Conservation (phyloP, 2,797 vertebrate species). For the Adrianichthys oophorus region DNA sequence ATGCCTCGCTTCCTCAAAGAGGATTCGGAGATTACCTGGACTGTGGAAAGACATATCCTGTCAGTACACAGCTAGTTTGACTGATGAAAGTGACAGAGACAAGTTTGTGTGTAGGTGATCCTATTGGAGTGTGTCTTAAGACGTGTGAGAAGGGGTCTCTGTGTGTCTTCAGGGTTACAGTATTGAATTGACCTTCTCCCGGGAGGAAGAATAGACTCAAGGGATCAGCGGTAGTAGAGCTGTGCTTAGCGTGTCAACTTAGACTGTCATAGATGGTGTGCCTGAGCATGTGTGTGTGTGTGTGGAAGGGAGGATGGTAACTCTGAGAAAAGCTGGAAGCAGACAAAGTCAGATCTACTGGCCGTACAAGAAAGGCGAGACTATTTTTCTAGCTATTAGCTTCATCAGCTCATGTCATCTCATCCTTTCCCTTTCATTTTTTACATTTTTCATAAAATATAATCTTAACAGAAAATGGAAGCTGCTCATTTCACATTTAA, state of each 20-base stretch:
- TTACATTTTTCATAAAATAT: slow-evolving; percentile 57
- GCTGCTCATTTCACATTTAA: slow-evolving; percentile 53
- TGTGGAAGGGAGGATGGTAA: slow-evolving; percentile 1
- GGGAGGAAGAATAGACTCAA: slow-evolving; percentile 73
- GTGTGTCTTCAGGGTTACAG: slow-evolving; percentile 63
- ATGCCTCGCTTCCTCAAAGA: slow-evolving; percentile 75
- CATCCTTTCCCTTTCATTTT: slow-evolving; percentile 45
- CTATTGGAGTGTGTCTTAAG: slow-evolving; percentile 32
- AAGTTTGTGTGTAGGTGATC: slow-evolving; percentile 48
- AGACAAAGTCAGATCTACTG: slow-evolving; percentile 41
- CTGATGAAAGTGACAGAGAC: slow-evolving; percentile 69
- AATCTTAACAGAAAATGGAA: slow-evolving; percentile 59
- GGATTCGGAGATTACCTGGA: slow-evolving; percentile 72
- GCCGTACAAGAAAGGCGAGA: slow-evolving; percentile 47
- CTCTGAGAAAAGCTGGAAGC: not conserved
- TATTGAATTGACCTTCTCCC: slow-evolving; percentile 77
- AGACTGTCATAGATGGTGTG: slow-evolving; percentile 61
- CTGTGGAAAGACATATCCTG: slow-evolving; percentile 70
- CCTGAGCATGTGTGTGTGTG: slow-evolving; percentile 16
- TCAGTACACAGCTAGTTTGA: slow-evolving; percentile 64
- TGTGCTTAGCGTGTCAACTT: slow-evolving; percentile 70
- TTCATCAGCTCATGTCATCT: slow-evolving; percentile 68
- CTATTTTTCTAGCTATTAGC: slow-evolving; percentile 63
- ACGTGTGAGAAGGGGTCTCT: slow-evolving; percentile 45
- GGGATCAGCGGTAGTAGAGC: slow-evolving; percentile 72